Conservation (phyloP, 2,888 invertebrate genomes). For the Agrochola litura region DNA sequence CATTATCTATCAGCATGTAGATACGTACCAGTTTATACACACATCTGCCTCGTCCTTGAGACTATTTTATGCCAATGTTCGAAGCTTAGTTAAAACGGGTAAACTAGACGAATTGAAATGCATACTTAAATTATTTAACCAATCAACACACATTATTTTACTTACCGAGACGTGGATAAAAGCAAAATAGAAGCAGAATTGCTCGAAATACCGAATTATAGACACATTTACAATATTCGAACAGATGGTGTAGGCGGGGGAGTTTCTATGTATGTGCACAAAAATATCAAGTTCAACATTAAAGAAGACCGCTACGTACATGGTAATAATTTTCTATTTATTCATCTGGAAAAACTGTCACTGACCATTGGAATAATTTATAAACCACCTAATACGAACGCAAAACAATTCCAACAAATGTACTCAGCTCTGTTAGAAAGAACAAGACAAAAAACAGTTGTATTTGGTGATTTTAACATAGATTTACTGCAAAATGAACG, state of each 20-base stretch:
- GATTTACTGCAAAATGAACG: not conserved
- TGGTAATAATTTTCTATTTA: constrained; percentile 3
- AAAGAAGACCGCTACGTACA: constrained; percentile 2
- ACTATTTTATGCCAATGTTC: too few relatives aligned
- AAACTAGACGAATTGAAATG: not conserved
- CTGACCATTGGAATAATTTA: not conserved
- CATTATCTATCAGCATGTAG: constrained; percentile 3
- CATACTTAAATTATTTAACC: too few relatives aligned
- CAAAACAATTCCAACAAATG: not conserved
- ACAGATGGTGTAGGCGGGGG: not conserved
- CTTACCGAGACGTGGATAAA: too few relatives aligned
- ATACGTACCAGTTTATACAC: too few relatives aligned
- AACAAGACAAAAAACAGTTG: not conserved
- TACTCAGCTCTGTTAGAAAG: not conserved
- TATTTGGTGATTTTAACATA: not conserved
- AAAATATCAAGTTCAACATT: not conserved
- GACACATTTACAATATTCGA: not conserved
- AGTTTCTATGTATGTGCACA: constrained; percentile 2
- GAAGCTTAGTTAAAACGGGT: not conserved
- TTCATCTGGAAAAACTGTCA: not conserved
- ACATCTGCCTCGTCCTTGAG: not conserved
- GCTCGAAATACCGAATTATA: not conserved
- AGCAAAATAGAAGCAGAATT: not conserved
- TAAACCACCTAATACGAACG: constrained; percentile 6
- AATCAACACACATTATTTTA: too few relatives aligned